These are phyloP conservation scores for Anthophora plumipes DNA, from an alignment of 2,888 invertebrate species.

Conservation along the genomic window DNA sequence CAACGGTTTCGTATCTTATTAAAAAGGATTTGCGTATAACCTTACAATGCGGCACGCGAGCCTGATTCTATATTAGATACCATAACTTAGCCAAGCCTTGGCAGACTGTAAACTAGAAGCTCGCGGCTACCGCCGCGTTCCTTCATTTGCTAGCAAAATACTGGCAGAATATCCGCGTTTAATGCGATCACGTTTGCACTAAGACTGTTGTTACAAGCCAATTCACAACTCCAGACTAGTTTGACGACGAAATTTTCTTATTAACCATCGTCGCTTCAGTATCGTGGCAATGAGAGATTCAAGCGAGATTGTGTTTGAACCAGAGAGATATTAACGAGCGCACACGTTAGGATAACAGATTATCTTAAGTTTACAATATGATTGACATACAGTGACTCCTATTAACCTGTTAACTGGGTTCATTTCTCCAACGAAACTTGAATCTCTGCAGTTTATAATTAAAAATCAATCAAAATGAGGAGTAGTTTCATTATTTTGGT, in stretches of 20 bases:
- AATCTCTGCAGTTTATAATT: no score
- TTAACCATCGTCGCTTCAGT: not conserved
- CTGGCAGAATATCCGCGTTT: conserved; percentile 24
- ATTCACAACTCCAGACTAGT: not conserved
- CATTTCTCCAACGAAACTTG: no score
- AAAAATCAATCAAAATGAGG: no score
- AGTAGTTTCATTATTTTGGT: no score
- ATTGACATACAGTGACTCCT: no score
- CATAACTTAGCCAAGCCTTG: conserved; percentile 53
- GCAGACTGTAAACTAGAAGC: conserved; percentile 32
- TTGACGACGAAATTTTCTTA: not conserved
- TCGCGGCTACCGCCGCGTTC: conserved; percentile 17
- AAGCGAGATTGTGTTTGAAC: no score
- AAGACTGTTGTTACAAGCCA: not conserved
- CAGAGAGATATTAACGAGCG: no score
- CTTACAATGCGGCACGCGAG: conserved; percentile 24
- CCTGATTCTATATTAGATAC: conserved; percentile 59
- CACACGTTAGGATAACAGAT: no score
- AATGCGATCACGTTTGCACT: conserved; percentile 32
- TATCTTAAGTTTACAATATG: no score
- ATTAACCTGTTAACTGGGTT: no score
- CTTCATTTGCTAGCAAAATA: conserved; percentile 29
- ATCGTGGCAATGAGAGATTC: no score
- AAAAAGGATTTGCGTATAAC: conserved; percentile 49
- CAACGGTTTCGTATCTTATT: conserved; percentile 36